Evolutionary conservation across 2,888 invertebrate species (phyloP).

Genomic region (Chaetoderma sp.): DNA sequence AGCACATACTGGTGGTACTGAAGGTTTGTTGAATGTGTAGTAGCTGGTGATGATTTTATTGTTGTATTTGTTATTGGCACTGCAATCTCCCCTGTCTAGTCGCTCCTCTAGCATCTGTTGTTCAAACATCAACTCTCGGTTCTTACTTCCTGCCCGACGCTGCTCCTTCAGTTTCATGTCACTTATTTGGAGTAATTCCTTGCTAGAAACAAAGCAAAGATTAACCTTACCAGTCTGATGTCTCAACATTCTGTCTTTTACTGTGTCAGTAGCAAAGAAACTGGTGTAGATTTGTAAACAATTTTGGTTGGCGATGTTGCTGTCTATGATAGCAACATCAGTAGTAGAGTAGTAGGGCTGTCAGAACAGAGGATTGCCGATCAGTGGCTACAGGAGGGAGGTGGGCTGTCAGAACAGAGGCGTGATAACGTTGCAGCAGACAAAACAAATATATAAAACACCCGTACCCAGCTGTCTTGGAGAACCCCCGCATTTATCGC

Average conservation of each 20-base stretch:
- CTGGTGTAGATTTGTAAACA: too few species aligned
- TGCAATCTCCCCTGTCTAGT: constrained; percentile 13
- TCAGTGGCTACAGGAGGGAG: too few species aligned
- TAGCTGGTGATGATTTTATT: constrained; percentile 51
- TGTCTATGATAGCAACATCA: too few species aligned
- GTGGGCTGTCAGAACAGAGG: too few species aligned
- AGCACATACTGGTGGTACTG: constrained; percentile 57
- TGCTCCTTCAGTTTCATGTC: constrained; percentile 58
- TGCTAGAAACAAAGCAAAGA: constrained; percentile 40
- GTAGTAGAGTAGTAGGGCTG: too few species aligned
- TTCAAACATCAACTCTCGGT: constrained; percentile 47
- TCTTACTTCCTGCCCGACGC: constrained; percentile 51
- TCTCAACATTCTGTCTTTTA: too few species aligned
- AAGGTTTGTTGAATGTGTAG: constrained; percentile 61
- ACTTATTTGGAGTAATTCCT: constrained; percentile 55
- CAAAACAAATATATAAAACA: not conserved
- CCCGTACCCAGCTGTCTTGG: too few species aligned
- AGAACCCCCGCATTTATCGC: too few species aligned
- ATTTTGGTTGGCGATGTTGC: too few species aligned
- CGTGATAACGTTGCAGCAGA: too few species aligned
- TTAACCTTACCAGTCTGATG: not conserved
- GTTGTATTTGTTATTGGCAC: constrained; percentile 34
- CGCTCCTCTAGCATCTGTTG: constrained; percentile 36
- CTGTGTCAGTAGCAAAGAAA: too few species aligned
- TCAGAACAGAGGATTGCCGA: too few species aligned